Evolutionary conservation across 2,797 vertebrate species (phyloP).

Genomic region (Characodon lateralis): DNA sequence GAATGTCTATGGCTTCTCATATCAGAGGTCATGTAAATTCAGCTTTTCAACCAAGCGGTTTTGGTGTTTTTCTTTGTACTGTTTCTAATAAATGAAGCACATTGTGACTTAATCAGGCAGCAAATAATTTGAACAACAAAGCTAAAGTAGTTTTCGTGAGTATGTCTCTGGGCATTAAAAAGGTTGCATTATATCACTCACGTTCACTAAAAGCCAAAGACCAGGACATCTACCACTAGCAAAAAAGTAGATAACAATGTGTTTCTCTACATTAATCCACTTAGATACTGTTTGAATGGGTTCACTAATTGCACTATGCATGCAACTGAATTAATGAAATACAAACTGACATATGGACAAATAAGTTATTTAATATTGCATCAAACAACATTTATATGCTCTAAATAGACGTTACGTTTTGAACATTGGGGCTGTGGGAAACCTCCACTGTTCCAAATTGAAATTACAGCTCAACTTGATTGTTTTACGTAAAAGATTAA

Average conservation of each 20-base stretch:
- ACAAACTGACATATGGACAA: no score
- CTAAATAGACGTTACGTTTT: not conserved
- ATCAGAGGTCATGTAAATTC: slow-evolving; percentile 84
- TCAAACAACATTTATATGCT: not conserved
- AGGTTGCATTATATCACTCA: slow-evolving; percentile 6
- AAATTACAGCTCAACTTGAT: not conserved
- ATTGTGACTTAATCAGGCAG: slow-evolving; percentile 88
- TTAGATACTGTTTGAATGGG: not conserved
- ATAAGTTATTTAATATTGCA: not conserved
- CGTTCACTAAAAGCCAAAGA: no score
- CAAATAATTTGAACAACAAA: slow-evolving; percentile 84
- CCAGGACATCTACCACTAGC: not conserved
- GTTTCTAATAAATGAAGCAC: slow-evolving; percentile 84
- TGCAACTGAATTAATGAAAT: not conserved
- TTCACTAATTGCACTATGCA: not conserved
- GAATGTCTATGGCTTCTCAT: slow-evolving; percentile 87
- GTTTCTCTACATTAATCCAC: not conserved
- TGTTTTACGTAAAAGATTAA: not conserved
- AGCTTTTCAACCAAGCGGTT: slow-evolving; percentile 73
- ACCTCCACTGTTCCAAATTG: not conserved
- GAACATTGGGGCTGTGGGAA: not conserved
- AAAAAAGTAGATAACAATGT: not conserved
- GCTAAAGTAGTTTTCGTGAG: slow-evolving; percentile 71
- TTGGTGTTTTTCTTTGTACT: slow-evolving; percentile 84
- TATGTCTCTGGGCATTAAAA: slow-evolving; percentile 48